A percentile compares a stretch with the other conserved stretches of the same genome.
These are phyloP conservation scores for Papilio elwesi DNA, from an alignment of 2,888 invertebrate species.

Conservation along the genomic window DNA sequence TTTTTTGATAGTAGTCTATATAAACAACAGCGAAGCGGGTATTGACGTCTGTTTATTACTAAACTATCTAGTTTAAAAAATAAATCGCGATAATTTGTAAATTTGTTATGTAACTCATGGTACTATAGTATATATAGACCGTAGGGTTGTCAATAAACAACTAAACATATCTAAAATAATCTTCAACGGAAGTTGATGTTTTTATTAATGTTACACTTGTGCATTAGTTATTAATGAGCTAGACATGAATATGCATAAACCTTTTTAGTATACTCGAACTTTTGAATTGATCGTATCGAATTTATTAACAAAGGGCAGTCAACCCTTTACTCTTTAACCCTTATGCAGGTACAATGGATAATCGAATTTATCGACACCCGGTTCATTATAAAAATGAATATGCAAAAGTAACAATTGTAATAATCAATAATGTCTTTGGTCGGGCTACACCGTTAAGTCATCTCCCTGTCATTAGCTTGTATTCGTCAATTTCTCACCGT, in stretches of 20 bases:
- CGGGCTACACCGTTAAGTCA: conserved; percentile 65
- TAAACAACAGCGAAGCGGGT: too few relatives aligned
- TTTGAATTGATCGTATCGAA: conserved; percentile 30
- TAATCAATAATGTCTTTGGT: conserved; percentile 72
- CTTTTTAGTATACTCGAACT: conserved; percentile 42
- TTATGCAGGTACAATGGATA: conserved; percentile 39
- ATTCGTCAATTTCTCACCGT: conserved; percentile 41
- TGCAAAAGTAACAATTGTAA: conserved; percentile 77
- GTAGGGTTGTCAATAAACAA: not conserved
- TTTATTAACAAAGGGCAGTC: conserved; percentile 6
- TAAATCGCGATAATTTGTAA: too few relatives aligned
- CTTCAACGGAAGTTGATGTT: not conserved
- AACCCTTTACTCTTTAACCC: conserved; percentile 49
- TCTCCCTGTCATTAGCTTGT: conserved; percentile 54
- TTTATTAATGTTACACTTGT: not conserved
- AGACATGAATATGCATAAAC: conserved; percentile 75
- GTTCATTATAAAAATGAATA: conserved; percentile 66
- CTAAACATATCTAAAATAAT: not conserved
- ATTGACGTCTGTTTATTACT: too few relatives aligned
- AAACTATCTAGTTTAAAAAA: too few relatives aligned
- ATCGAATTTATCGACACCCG: conserved; percentile 48
- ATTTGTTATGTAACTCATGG: not conserved
- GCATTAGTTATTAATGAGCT: conserved; percentile 59
- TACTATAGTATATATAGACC: not conserved
- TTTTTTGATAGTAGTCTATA: too few relatives aligned